Base-by-base conservation (phyloP, 2,888 invertebrate genomes). In the Lithodes maja region DNA sequence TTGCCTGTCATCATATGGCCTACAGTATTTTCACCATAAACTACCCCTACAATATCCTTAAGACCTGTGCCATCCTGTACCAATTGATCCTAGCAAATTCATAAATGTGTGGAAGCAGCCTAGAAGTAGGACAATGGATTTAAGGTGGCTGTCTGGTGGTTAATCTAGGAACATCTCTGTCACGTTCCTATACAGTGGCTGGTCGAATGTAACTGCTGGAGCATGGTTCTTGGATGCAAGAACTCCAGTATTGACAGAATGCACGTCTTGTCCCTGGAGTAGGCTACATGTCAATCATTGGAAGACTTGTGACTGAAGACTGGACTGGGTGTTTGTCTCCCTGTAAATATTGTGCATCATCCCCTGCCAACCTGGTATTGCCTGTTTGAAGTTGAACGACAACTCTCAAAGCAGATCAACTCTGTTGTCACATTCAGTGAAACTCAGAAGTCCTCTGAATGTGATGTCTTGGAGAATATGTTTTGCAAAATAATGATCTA, bases 231-330 rank as follows among this genome's bases (percentile, higher is more conserved):
- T 84, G 50, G 5, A 61, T 5, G 84, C 83, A 1, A 83, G n/a
- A 33, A 92, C 5, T 82, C 77, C 53, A 92, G 74, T 1, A 85
- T 92, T 17, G 92, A 91, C 33, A 88, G 79, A 15, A 92, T 88
- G 74, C 89, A 92, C 15, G 88, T 83, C 53, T 87, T 85, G 83
- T 91, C 89, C 49, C 85, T 82, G 15, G 90, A 81, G 78, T 87
- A 85, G 33, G 33, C 33, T 33, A 83, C 88, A 90, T 83, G 79
- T 92, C 91, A 12, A 91, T 90, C 88, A 92, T 90, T 49, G 90
- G 92, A n/a, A 90, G 61, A 83, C 61, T 91, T n/a, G n/a, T n/a
- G 12, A 91, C 78, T 15, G 90, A 91, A 3, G 92, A 92, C 78
- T 90, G 54, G 75, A 90, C 91, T n/a, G 85, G 90, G 82, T 90